Conservation (phyloP, 2,113 vertebrate species). For the Pampusana beccarii region DNA sequence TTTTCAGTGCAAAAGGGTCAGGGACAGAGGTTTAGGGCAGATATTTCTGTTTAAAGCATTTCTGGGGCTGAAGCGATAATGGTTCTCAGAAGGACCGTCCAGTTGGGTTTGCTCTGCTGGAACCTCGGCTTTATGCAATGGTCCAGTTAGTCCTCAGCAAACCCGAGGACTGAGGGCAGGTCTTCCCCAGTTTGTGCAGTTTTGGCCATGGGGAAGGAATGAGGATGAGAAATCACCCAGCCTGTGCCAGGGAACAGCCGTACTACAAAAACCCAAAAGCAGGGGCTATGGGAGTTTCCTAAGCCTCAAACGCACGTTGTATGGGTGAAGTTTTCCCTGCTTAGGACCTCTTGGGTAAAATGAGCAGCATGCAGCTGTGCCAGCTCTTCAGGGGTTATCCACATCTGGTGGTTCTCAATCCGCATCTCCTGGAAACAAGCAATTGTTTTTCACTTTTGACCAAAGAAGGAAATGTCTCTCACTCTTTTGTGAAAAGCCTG, state of each 20-base stretch:
- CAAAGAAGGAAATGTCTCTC: background rate
- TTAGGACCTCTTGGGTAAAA: background rate
- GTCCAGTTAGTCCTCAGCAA: background rate
- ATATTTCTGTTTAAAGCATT: background rate
- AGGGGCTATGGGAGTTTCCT: background rate
- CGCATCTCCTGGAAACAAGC: background rate
- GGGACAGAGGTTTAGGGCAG: background rate
- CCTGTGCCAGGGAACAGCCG: background rate
- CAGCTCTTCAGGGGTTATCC: background rate
- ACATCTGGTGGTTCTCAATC: background rate
- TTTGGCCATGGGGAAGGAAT: background rate
- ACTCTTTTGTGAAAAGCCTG: background rate
- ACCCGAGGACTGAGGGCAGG: background rate
- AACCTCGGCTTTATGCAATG: background rate
- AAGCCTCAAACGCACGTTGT: background rate
- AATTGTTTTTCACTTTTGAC: background rate
- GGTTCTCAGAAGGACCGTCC: background rate
- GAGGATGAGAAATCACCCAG: background rate
- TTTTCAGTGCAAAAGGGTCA: too few relatives aligned
- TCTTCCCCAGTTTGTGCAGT: background rate
- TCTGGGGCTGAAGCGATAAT: background rate
- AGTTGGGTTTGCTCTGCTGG: background rate
- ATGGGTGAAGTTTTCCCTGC: background rate
- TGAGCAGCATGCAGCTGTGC: background rate
- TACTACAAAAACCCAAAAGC: background rate